Evolutionary conservation across 2,888 invertebrate genomes (phyloP).

Genomic region (Timandra comae): DNA sequence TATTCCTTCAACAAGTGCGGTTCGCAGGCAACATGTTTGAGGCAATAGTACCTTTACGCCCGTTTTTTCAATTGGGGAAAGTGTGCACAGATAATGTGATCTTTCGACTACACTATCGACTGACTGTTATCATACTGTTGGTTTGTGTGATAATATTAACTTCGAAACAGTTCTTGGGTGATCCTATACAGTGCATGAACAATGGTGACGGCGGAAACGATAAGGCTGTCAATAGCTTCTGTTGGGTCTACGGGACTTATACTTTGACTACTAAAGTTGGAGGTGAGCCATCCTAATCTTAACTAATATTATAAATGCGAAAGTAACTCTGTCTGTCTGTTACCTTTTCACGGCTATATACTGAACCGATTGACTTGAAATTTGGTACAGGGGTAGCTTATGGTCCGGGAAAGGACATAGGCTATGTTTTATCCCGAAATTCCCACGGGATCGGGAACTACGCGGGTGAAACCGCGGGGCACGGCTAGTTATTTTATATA

Average conservation of each 20-base stretch:
- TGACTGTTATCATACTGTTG: slow-evolving; percentile 53
- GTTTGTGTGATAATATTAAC: slow-evolving; percentile 85
- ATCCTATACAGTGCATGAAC: slow-evolving; percentile 86
- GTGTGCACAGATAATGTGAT: background rate
- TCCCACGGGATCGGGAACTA: no score
- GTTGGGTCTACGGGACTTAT: slow-evolving; percentile 87
- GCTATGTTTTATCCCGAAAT: no score
- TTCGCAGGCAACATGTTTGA: slow-evolving; percentile 1
- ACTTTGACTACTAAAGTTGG: slow-evolving; percentile 66
- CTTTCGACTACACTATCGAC: background rate
- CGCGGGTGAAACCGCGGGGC: no score
- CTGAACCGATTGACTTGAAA: no score
- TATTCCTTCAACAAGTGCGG: no score
- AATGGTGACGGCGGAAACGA: slow-evolving; percentile 60
- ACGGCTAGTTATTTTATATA: no score
- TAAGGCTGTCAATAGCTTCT: slow-evolving; percentile 82
- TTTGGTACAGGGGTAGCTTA: no score
- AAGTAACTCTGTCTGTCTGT: no score
- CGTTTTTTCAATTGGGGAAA: background rate
- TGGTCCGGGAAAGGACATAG: no score
- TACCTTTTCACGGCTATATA: no score
- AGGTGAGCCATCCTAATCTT: no score
- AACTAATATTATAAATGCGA: no score
- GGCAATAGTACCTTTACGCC: background rate
- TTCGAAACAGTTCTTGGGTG: slow-evolving; percentile 90